Conservation (phyloP, 2,888 invertebrate genomes). For the Eristalis pertinax region DNA sequence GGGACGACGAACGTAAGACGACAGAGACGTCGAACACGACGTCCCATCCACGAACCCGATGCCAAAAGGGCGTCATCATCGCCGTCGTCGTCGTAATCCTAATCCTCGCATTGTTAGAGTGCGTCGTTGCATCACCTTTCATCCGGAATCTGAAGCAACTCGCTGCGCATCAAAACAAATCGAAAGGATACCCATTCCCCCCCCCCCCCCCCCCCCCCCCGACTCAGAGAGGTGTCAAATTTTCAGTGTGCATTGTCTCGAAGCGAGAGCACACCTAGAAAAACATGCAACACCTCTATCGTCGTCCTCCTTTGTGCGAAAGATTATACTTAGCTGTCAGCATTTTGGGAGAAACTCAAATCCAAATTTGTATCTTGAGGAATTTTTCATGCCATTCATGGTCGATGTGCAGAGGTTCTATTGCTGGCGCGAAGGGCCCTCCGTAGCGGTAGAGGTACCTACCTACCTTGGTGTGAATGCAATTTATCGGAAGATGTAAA, state of each 20-base stretch:
- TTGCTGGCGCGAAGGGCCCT: neutral
- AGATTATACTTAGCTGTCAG: slow-evolving; percentile 55
- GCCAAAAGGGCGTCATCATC: slow-evolving; percentile 37
- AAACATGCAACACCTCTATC: slow-evolving; percentile 57
- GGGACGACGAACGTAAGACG: neutral
- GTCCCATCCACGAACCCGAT: slow-evolving; percentile 5
- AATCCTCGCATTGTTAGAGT: slow-evolving; percentile 60
- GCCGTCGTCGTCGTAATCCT: slow-evolving; percentile 57
- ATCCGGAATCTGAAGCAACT: slow-evolving; percentile 12
- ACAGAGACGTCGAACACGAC: slow-evolving; percentile 27
- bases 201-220: slow-evolving; percentile 6
- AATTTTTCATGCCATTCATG: slow-evolving; percentile 17
- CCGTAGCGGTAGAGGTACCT: slow-evolving; percentile 8
- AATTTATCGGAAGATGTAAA: slow-evolving; percentile 71
- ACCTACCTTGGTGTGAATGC: slow-evolving; percentile 44
- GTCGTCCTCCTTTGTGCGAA: slow-evolving; percentile 41
- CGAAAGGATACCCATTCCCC: slow-evolving; percentile 67
- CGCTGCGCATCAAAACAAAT: slow-evolving; percentile 45
- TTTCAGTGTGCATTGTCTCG: slow-evolving; percentile 59
- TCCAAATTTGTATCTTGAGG: slow-evolving; percentile 63
- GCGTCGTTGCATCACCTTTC: slow-evolving; percentile 63
- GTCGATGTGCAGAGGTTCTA: neutral
- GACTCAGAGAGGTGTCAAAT: slow-evolving; percentile 61
- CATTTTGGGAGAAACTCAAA: slow-evolving; percentile 59
- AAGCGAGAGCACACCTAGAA: slow-evolving; percentile 59